These are phyloP conservation scores for Tetrapedia diversipes DNA, from an alignment of 2,888 invertebrate genomes.

Conservation along the genomic window DNA sequence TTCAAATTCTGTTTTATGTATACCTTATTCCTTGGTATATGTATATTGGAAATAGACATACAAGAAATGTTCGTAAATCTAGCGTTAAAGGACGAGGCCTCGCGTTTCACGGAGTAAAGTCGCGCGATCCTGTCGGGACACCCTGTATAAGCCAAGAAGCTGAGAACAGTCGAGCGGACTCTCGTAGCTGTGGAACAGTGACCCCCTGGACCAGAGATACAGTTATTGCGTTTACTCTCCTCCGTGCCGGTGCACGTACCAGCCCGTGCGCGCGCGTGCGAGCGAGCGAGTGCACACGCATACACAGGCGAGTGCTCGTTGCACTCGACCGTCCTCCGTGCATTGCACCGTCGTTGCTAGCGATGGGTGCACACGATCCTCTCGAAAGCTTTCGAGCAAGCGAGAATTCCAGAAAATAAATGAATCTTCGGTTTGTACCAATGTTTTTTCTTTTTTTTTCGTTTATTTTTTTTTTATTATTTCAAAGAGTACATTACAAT, in stretches of 20 bases:
- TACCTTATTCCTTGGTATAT: no score
- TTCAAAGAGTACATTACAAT: no score
- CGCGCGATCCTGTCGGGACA: conserved; percentile 20
- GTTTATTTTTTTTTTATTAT: no score
- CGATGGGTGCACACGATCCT: conserved; percentile 38
- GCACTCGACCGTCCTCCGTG: conserved; percentile 58
- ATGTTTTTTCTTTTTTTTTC: not conserved
- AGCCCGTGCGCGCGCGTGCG: conserved; percentile 19
- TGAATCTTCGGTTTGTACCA: no score
- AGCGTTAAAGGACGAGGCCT: no score
- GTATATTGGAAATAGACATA: no score
- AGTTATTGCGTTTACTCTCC: conserved; percentile 72
- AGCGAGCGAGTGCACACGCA: no score
- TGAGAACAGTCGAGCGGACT: conserved; percentile 55
- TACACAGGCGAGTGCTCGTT: conserved; percentile 31
- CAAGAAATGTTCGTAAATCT: no score
- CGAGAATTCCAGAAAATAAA: not conserved
- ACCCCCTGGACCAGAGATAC: conserved; percentile 73
- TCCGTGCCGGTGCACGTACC: conserved; percentile 62
- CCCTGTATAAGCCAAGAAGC: conserved; percentile 53
- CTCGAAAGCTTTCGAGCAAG: conserved; percentile 16
- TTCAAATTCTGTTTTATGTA: no score
- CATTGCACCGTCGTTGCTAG: conserved; percentile 61
- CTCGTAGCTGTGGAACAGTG: conserved; percentile 69
- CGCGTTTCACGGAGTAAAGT: not conserved